Evolutionary conservation across 2,113 vertebrate species (phyloP), one percentile per base, ranked within the genome.

Genomic region (Grammomys dolichurus): DNA sequence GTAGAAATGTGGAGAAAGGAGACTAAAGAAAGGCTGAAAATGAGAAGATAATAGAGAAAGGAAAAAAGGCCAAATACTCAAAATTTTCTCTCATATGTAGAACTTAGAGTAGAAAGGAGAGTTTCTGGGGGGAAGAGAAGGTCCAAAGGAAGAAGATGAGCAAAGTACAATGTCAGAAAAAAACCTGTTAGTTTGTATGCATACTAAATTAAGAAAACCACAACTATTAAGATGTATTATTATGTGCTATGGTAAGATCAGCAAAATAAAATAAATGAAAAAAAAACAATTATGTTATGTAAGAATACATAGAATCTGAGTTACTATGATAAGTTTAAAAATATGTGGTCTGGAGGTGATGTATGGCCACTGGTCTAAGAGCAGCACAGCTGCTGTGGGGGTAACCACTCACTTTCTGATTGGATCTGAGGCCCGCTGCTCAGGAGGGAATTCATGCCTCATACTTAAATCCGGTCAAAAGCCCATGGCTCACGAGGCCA

Each of bases 251-350:
- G 8, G 46, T 31, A 94, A 94, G 63, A 87, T 87, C 26, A 86
- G 24, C 12, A 95, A 84, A 31, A 92, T 40, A 91, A 95, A 94
- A 87, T 90, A 89, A 85, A 56, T 73, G 12, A 4, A 75, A 89
- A n/a, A 43, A 58, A 46, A 2, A 8, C 63, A 65, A 28, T 28
- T 28, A 81, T 60, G 33, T 54, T 81, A 31, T 90, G 16, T 11
- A 92, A 90, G 4, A 70, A 17, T 86, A 80, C 77, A 20, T 48
- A 56, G 48, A 78, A 85, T 56, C 90, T 26, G 9, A 92, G 65
- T 40, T 22, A 46, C 90, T 65, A 73, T 17, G 56, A 46, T 63
- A 33, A 60, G 10, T 65, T 67, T 9, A 31, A 56, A 82, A 40
- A 26, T 31, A 86, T 31, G 26, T 31, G 19, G n/a, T 65, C 58